Evolutionary conservation across 2,113 vertebrate genomes (phyloP), one percentile per base, ranked within the genome.

Genomic region (Atherinomorus stipes): DNA sequence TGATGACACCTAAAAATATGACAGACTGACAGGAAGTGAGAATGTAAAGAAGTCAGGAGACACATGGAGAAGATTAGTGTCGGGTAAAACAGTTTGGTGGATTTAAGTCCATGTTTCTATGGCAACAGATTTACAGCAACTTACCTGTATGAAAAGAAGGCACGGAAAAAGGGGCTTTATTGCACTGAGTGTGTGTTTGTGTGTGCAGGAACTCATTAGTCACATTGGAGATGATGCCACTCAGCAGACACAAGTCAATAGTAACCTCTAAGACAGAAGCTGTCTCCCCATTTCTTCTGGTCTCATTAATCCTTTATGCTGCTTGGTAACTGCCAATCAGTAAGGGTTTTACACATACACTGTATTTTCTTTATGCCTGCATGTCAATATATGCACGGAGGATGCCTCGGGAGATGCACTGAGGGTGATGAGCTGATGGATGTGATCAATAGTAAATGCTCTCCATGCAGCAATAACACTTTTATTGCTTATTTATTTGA

Each of bases 211-310:
- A 26, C 66, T 87, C 74, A 84, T 91, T 90, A 87, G 81, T 86
- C 76, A 65, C 64, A 85, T 72, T 85, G 74, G 66, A 65, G 71
- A 82, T 87, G 87, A 87, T 84, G 85, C 86, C 76, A 88, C 79
- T 85, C 72, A 77, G 67, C 63, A 88, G 86, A 87, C 78, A 75
- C 71, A 79, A 78, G 88, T 86, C 86, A 89, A 83, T 86, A 79
- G 65, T 66, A 77, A 86, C 53, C 66, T 18, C 53, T 42, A 69
- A 84, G 73, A 84, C 78, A 66, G 68, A 52, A 31, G 64, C 64
- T 54, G 64, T 78, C 78, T 83, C 58, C 63, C 19, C 7, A 12
- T 78, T 81, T 75, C 75, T 64, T 50, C 71, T 60, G 44, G 56
- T 81, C 76, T 80, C 62, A 78, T 87, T 81, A 76, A 74, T 77